phyloP scores from a whole-genome alignment of 2,113 vertebrate species.

The Onychorhynchus coronatus region DNA sequence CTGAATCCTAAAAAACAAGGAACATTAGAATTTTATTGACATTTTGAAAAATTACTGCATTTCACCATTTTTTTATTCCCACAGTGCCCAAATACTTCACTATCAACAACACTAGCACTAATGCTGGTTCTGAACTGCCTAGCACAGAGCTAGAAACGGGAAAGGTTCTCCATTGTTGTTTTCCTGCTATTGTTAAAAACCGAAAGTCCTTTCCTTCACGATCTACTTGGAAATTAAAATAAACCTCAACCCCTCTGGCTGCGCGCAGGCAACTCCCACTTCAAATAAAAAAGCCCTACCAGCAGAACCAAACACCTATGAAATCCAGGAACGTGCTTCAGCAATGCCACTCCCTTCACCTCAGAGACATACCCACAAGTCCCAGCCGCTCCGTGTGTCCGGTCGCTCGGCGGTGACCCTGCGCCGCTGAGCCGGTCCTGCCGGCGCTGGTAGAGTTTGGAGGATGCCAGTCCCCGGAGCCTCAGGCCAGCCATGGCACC shows the following conservation, averaged over 20 bases:
- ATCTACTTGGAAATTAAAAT: constrained; percentile 4
- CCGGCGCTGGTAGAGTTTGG: constrained; percentile 65
- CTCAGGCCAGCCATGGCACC: constrained; percentile 57
- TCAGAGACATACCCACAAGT: constrained; percentile 46
- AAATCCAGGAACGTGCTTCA: neutral
- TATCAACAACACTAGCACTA: neutral
- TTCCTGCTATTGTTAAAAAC: constrained; percentile 71
- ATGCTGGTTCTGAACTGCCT: neutral
- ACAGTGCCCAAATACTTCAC: neutral
- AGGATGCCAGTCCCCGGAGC: constrained; percentile 57
- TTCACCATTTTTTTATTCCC: neutral
- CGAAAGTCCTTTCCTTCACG: neutral
- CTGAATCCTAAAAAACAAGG: neutral
- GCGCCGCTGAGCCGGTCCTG: constrained; percentile 55
- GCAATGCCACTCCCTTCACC: neutral
- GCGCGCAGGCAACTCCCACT: neutral
- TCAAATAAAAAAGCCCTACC: neutral
- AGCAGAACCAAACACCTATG: neutral
- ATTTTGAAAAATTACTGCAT: neutral
- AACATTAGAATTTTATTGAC: neutral
- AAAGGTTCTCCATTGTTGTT: neutral
- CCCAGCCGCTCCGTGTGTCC: neutral
- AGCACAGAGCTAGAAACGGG: neutral
- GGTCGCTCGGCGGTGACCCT: neutral
- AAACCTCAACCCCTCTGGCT: neutral